phyloP scores from a whole-genome alignment of 2,113 vertebrate genomes.

The Illadopsis cleaveri region DNA sequence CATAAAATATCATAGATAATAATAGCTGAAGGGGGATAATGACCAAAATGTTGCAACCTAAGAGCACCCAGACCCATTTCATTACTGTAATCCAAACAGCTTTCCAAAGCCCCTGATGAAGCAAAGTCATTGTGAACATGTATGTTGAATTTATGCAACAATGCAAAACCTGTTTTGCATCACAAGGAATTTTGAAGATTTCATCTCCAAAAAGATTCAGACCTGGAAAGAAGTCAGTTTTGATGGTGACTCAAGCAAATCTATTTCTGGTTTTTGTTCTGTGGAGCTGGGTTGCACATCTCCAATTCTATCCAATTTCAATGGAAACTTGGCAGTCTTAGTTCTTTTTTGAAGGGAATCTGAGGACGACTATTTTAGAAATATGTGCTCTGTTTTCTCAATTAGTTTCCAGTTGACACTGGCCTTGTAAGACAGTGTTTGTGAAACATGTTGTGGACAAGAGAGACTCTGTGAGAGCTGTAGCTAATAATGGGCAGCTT shows the following conservation, averaged over 20 bases:
- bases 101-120: background rate
- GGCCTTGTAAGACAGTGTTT: slow-evolving; percentile 12
- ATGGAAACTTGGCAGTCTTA: slow-evolving; percentile 27
- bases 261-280: slow-evolving; percentile 11
- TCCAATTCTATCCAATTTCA: background rate
- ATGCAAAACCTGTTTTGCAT: background rate
- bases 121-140: background rate
- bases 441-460: background rate
- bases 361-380: slow-evolving; percentile 20
- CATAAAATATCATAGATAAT: background rate
- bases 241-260: background rate
- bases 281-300: background rate
- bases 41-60: background rate
- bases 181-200: background rate
- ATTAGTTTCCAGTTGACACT: background rate
- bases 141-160: background rate
- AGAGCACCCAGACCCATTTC: background rate
- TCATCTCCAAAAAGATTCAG: background rate
- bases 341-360: background rate
- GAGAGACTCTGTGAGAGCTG: background rate
- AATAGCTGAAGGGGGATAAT: background rate
- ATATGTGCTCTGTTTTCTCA: background rate
- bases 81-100: background rate
- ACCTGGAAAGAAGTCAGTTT: background rate
- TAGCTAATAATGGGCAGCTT: background rate